Conservation (phyloP, 2,797 vertebrate species). For the Diplodus puntazzo region DNA sequence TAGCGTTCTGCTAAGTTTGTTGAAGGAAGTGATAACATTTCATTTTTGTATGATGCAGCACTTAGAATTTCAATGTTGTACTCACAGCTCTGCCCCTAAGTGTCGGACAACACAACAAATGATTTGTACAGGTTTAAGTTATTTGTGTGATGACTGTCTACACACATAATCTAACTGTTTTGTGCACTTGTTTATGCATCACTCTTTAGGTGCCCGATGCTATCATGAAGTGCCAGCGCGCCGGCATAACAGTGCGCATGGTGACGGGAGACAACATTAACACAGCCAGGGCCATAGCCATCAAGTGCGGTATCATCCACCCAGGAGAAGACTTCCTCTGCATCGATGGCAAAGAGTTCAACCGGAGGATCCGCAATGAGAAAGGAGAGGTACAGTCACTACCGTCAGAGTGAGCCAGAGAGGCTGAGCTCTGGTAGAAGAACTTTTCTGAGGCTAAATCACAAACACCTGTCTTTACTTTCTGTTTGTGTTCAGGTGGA, state of each 20-base stretch:
- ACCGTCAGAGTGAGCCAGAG: conserved; percentile 1
- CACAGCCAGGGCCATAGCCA: conserved; percentile 97
- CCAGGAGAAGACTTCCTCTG: conserved; percentile 98
- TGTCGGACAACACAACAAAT: background rate
- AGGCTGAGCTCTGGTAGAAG: conserved; percentile 13
- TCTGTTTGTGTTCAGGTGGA: conserved; percentile 83
- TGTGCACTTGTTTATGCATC: conserved; percentile 6
- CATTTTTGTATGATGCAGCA: too few species aligned
- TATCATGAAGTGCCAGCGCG: conserved; percentile 96
- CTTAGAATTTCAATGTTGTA: background rate
- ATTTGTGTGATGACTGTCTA: background rate
- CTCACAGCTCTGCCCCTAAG: background rate
- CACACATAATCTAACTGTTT: background rate
- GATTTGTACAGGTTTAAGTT: background rate
- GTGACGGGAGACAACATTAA: conserved; percentile 99
- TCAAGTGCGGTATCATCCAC: conserved; percentile 98
- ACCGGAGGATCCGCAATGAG: conserved; percentile 97
- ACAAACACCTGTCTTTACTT: conserved; percentile 82
- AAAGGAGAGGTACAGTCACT: conserved; percentile 92
- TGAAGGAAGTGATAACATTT: too few species aligned
- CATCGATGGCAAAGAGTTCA: conserved; percentile 98
- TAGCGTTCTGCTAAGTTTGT: too few species aligned
- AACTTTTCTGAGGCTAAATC: conserved; percentile 6
- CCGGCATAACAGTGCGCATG: conserved; percentile 99
- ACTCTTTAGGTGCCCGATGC: conserved; percentile 93